Percentiles rank a stretch among this genome's conserved stretches.
Evolutionary conservation across 2,888 invertebrate genomes (phyloP).

Genomic region (Bombylius major): DNA sequence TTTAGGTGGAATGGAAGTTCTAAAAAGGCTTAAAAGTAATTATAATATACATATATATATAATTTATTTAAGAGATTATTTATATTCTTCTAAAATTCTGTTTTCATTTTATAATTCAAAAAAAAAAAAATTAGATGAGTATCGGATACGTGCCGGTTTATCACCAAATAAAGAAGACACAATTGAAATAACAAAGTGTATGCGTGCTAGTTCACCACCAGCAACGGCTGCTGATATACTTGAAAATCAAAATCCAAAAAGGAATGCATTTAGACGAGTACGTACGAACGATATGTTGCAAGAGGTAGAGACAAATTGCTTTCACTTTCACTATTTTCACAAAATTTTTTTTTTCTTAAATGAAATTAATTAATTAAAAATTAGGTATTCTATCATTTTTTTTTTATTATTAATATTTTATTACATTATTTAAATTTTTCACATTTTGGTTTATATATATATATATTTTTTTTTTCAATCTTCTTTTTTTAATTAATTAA

Average conservation of each 20-base stretch:
- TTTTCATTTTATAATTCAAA: background rate
- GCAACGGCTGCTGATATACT: slow-evolving; percentile 81
- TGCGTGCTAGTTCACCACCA: slow-evolving; percentile 92
- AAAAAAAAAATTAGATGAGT: slow-evolving; percentile 30
- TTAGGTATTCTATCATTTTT: background rate
- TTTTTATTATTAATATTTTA: background rate
- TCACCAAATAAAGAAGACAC: slow-evolving; percentile 81
- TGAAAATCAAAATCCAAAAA: slow-evolving; percentile 72
- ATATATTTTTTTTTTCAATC: too few relatives aligned
- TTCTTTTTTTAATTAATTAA: too few relatives aligned
- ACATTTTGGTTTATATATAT: too few relatives aligned
- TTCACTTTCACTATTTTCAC: background rate
- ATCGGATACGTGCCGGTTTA: slow-evolving; percentile 57
- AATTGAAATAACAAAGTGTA: slow-evolving; percentile 79
- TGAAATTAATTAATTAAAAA: background rate
- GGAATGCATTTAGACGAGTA: slow-evolving; percentile 56
- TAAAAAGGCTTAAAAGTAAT: slow-evolving; percentile 61
- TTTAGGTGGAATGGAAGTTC: slow-evolving; percentile 78
- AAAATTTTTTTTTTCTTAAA: slow-evolving; percentile 2
- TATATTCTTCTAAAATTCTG: background rate
- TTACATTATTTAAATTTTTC: background rate
- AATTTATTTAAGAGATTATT: background rate
- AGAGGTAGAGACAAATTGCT: slow-evolving; percentile 16
- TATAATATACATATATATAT: slow-evolving; percentile 13
- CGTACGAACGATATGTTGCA: slow-evolving; percentile 23